A percentile compares a stretch with the other conserved stretches of the same genome.
phyloP scores from a whole-genome alignment of 35 echinoderm and acorn worm species.

The Eucidaris tribuloides region DNA sequence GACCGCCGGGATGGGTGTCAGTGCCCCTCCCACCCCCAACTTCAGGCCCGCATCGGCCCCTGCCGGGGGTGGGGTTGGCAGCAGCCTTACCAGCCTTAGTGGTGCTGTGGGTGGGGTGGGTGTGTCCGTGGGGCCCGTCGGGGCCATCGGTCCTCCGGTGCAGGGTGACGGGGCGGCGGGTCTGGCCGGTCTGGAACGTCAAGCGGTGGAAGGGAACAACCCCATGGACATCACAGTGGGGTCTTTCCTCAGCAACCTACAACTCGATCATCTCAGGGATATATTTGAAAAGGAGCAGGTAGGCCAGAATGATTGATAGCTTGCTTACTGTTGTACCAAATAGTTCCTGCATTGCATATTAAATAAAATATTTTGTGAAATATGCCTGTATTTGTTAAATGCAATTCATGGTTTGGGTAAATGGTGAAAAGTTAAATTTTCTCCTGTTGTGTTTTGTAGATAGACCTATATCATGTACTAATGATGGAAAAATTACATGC shows the following conservation, averaged over 20 bases:
- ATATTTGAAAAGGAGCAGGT: conserved; percentile 99
- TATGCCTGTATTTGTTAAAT: too few relatives aligned
- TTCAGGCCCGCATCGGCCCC: conserved; percentile 30
- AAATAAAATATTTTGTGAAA: too few relatives aligned
- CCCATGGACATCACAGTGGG: conserved; percentile 86
- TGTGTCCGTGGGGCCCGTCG: conserved; percentile 16
- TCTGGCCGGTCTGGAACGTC: conserved; percentile 35
- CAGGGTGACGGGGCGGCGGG: conserved; percentile 57
- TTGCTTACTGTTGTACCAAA: too few relatives aligned
- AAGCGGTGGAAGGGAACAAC: conserved; percentile 34
- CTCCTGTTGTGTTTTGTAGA: too few relatives aligned
- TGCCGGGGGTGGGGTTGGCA: not conserved
- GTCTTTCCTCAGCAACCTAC: conserved; percentile 71
- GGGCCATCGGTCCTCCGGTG: not conserved
- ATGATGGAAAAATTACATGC: too few relatives aligned
- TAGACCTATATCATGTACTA: too few relatives aligned
- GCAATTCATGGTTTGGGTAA: too few relatives aligned
- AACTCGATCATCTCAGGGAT: conserved; percentile 92
- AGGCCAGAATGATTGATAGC: too few relatives aligned
- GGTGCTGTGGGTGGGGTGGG: not conserved
- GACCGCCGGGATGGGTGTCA: not conserved
- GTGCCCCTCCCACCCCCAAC: conserved; percentile 15
- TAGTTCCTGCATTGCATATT: too few relatives aligned
- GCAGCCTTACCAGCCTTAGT: not conserved
- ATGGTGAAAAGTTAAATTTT: too few relatives aligned